Base-by-base conservation (phyloP, 2,797 vertebrate species). In the Microhierax caerulescens region DNA sequence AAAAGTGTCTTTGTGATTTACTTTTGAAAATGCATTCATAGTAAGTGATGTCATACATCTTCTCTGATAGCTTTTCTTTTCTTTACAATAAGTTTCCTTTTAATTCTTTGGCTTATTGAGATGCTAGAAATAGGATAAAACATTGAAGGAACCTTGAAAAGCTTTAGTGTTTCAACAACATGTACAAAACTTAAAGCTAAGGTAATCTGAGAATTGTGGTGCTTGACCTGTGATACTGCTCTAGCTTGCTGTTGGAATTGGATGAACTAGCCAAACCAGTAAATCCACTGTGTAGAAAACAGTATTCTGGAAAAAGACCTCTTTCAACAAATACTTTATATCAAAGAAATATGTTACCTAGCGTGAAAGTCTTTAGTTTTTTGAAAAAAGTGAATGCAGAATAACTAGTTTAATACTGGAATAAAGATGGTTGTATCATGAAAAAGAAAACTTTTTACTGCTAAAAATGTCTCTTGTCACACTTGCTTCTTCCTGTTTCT, bases 181-280 rank as follows among this genome's bases (percentile, higher is more conserved):
- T 73, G 69, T 93, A n/a, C 61, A 59, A 86, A 93, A 90, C 73
- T 41, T 95, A 74, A 87, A 70, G 81, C 59, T 75, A 61, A 92
- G 43, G 92, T 94, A 96, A 93, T 59, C 32, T 95, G 93, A 96
- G 86, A 92, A 92, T 85, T 32, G 22, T n/a, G 41, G 45, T 90
- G n/a, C 74, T 90, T 96, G 92, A 94, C 90, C 90, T 94, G 17
- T 87, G 93, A 24, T 90, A 72, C 64, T 70, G 43, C 48, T 87
- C 51, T 73, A 63, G 10, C 59, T 93, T 85, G 70, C 82, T 88
- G 9, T 61, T 82, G 79, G 73, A 84, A 87, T 96, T 11, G 3
- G 59, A 65, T 54, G 86, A 96, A 94, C 93, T 82, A 86, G 86
- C 74, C 63, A 95, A 94, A 96, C 96, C 92, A 92, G 93, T 93